These are phyloP conservation scores for Sinopyrophorus schimmeli DNA, from an alignment of 2,888 invertebrate genomes.

Conservation along the genomic window DNA sequence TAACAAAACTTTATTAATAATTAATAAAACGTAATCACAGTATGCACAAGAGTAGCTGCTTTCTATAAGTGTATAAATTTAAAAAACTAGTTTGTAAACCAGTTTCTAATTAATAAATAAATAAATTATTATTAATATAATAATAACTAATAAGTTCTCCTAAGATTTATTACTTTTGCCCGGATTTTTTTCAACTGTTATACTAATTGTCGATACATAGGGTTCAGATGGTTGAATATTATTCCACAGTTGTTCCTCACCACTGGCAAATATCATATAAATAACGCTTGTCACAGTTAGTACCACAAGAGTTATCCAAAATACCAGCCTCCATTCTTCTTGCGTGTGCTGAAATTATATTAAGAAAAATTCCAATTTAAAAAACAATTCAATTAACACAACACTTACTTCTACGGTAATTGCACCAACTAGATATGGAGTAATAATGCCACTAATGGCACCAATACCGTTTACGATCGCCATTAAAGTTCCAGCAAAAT, in stretches of 20 bases:
- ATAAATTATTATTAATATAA: no score
- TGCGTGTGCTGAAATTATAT: slow-evolving; percentile 62
- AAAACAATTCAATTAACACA: no score
- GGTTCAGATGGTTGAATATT: slow-evolving; percentile 52
- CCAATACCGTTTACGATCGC: slow-evolving; percentile 67
- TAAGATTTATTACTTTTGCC: no score
- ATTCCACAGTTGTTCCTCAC: slow-evolving; percentile 78
- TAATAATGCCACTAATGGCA: slow-evolving; percentile 64
- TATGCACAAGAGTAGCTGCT: no score
- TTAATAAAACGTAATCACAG: no score
- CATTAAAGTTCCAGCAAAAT: slow-evolving; percentile 67
- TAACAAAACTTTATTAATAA: no score
- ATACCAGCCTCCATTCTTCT: slow-evolving; percentile 75
- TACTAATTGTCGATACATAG: no score
- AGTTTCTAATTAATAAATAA: no score
- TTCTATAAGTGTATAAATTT: no score
- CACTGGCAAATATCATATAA: slow-evolving; percentile 72
- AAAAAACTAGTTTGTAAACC: no score
- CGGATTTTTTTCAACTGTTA: no score
- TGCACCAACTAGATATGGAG: slow-evolving; percentile 63
- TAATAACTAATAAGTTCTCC: no score
- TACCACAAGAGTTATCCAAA: slow-evolving; percentile 76
- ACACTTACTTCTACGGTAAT: slow-evolving; percentile 64
- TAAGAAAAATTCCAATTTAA: background rate
- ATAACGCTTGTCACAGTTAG: slow-evolving; percentile 69